Evolutionary conservation across 2,113 vertebrate genomes (phyloP).

Genomic region (Proteles cristata): DNA sequence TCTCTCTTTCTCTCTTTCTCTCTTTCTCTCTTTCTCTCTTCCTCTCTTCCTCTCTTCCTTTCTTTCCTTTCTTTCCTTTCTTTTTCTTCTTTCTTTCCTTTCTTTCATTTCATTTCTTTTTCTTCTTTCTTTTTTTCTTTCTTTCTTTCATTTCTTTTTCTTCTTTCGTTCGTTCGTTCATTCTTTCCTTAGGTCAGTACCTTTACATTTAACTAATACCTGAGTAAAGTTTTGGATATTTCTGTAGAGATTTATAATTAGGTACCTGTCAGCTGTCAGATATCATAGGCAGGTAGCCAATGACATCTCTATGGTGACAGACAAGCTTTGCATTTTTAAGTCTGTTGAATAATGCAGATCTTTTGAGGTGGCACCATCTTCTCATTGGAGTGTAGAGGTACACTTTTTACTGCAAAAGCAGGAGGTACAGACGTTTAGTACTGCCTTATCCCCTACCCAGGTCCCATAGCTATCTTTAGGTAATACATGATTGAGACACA

Average conservation of each 20-base stretch:
- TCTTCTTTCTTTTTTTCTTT: background rate
- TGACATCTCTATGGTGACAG: background rate
- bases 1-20: background rate
- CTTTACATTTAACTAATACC: background rate
- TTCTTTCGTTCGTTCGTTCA: background rate
- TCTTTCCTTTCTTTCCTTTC: no score
- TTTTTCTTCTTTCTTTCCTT: no score
- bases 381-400: background rate
- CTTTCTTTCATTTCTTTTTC: no score
- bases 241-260: background rate
- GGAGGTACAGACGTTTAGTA: background rate
- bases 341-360: background rate
- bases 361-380: background rate
- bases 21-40: background rate
- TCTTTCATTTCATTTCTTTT: no score
- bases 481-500: slow-evolving; percentile 23
- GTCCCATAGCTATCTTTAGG: background rate
- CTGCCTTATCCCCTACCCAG: background rate
- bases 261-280: background rate
- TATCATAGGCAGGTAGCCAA: background rate
- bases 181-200: background rate
- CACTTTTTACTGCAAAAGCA: background rate
- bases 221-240: background rate
- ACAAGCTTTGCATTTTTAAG: background rate
- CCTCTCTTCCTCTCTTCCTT: no score